Percentiles rank a stretch among this genome's conserved stretches.
phyloP scores from a whole-genome alignment of 2,797 vertebrate genomes.

The Gorsachius magnificus region DNA sequence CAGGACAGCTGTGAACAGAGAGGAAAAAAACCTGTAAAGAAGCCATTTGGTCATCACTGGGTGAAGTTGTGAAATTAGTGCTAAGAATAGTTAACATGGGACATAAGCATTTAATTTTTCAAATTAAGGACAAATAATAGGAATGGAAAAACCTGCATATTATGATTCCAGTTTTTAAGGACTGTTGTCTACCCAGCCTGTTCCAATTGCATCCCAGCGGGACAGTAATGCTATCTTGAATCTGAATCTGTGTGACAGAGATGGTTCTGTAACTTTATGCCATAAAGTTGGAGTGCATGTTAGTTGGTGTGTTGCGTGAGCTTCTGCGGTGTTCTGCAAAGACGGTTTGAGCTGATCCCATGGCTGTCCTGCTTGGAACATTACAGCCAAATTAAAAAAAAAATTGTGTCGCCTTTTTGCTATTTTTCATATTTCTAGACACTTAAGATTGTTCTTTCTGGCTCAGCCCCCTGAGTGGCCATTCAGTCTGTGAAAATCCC shows the following conservation, averaged over 20 bases:
- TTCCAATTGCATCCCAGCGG: constrained; percentile 13
- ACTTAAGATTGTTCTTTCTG: not conserved
- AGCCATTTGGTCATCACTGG: not conserved
- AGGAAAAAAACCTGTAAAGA: not conserved
- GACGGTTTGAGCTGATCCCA: not conserved
- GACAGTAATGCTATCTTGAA: constrained; percentile 29
- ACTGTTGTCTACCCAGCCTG: constrained; percentile 49
- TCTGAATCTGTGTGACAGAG: constrained; percentile 33
- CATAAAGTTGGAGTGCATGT: not conserved
- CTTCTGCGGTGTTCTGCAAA: not conserved
- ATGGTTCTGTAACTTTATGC: not conserved
- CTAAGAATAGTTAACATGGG: constrained; percentile 35
- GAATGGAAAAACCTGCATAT: constrained; percentile 58
- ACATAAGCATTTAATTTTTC: constrained; percentile 51
- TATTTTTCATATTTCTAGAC: not conserved
- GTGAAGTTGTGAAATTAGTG: not conserved
- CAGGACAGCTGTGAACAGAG: constrained; percentile 16
- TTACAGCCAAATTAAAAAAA: not conserved
- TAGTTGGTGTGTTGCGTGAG: not conserved
- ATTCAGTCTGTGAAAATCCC: not conserved
- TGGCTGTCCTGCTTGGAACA: accelerated
- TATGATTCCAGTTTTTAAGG: constrained; percentile 22
- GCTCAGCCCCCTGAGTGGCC: not conserved
- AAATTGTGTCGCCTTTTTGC: not conserved
- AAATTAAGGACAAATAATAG: constrained; percentile 48